A percentile compares a stretch with the other conserved stretches of the same genome.
Evolutionary conservation across 2,888 invertebrate species (phyloP).

Genomic region (Augochlorella aurata): DNA sequence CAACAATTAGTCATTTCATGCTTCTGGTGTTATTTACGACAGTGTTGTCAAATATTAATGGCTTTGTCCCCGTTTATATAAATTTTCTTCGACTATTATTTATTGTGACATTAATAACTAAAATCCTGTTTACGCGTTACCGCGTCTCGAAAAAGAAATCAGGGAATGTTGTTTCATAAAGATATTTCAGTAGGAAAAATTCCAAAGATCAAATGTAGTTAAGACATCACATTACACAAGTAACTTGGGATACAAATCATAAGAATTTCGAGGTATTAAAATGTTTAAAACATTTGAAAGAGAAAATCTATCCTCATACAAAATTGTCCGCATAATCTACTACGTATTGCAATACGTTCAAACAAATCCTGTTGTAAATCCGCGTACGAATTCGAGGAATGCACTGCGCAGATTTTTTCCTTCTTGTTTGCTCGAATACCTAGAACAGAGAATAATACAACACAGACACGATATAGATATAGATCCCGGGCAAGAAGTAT

Average conservation of each 20-base stretch:
- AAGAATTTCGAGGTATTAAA: background rate
- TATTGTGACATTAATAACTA: background rate
- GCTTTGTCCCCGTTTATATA: background rate
- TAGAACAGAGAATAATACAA: conserved; percentile 6
- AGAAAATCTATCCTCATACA: background rate
- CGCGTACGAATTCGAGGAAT: background rate
- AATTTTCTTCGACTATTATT: background rate
- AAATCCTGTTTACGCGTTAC: background rate
- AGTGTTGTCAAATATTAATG: background rate
- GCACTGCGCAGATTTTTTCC: background rate
- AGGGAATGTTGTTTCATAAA: background rate
- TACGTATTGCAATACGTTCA: background rate
- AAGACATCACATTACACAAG: background rate
- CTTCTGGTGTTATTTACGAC: background rate
- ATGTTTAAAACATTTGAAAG: background rate
- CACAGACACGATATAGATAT: background rate
- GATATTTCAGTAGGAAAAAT: background rate
- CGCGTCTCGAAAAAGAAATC: background rate
- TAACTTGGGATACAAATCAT: background rate
- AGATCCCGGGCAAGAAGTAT: conserved; percentile 13
- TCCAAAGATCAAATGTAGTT: background rate
- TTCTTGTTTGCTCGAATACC: conserved; percentile 4
- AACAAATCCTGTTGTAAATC: background rate
- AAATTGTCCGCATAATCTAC: background rate
- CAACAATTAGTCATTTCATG: too few species aligned